These are phyloP conservation scores for Calosoma granatense DNA, from an alignment of 1,140 invertebrate species.

Conservation along the genomic window DNA sequence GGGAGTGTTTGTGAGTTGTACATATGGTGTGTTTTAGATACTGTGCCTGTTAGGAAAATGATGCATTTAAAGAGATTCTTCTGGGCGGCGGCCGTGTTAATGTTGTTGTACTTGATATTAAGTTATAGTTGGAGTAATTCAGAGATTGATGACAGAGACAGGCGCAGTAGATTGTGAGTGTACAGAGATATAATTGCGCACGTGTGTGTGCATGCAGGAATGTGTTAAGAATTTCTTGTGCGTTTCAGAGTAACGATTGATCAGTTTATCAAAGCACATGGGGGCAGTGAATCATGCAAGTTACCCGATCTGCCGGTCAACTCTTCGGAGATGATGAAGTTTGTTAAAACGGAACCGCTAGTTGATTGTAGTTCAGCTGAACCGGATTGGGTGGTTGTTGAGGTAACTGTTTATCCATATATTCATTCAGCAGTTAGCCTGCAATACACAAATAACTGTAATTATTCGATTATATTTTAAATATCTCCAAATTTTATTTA, in stretches of 20 bases:
- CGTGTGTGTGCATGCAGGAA: constrained; percentile 11
- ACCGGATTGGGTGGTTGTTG: constrained; percentile 45
- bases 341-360: constrained; percentile 46
- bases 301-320: constrained; percentile 53
- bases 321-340: constrained; percentile 57
- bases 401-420: constrained; percentile 25
- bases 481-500: not conserved
- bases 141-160: constrained; percentile 18
- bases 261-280: constrained; percentile 31
- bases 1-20: not conserved
- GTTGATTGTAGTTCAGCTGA: constrained; percentile 47
- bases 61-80: not conserved
- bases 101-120: not conserved
- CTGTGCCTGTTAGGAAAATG: not conserved
- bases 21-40: not conserved
- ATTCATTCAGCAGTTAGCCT: not conserved
- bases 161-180: constrained; percentile 15
- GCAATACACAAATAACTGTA: not conserved
- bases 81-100: not conserved
- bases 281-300: constrained; percentile 42
- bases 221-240: too few relatives aligned
- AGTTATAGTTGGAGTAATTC: constrained; percentile 9
- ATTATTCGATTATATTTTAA: not conserved
- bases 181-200: constrained; percentile 8
- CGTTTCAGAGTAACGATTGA: constrained; percentile 31